phyloP scores from a whole-genome alignment of 1,140 invertebrate genomes.

The Batillaria attramentaria region DNA sequence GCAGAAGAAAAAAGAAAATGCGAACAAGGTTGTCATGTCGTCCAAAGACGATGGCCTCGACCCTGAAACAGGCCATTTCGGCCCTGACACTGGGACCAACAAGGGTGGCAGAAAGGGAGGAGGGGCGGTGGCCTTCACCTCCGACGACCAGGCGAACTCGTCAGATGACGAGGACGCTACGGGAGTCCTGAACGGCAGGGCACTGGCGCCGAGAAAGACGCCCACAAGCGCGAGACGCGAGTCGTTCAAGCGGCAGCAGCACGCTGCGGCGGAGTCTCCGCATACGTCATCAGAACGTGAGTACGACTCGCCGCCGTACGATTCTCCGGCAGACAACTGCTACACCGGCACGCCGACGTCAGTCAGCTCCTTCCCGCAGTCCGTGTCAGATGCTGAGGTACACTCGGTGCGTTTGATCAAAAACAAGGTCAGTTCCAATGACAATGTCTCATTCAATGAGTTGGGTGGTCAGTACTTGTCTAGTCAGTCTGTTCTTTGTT shows the following conservation, averaged over 20 bases:
- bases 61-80: background rate
- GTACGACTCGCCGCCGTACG: background rate
- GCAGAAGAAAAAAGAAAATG: conserved; percentile 10
- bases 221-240: background rate
- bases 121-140: too few relatives aligned
- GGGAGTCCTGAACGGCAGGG: background rate
- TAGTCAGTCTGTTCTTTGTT: too few relatives aligned
- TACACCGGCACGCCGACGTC: background rate
- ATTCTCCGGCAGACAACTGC: too few relatives aligned
- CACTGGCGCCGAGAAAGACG: background rate
- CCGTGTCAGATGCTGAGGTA: background rate
- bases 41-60: background rate
- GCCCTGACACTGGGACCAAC: too few relatives aligned
- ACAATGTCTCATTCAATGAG: too few relatives aligned
- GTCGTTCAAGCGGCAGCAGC: conserved; percentile 5
- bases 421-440: background rate
- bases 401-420: background rate
- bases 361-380: background rate
- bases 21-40: too few relatives aligned
- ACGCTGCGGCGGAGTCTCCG: background rate
- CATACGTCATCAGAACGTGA: background rate
- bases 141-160: too few relatives aligned
- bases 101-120: too few relatives aligned
- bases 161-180: background rate
- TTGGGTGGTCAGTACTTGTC: too few relatives aligned